phyloP scores from a whole-genome alignment of 2,797 vertebrate species.

The Microcaecilia unicolor region DNA sequence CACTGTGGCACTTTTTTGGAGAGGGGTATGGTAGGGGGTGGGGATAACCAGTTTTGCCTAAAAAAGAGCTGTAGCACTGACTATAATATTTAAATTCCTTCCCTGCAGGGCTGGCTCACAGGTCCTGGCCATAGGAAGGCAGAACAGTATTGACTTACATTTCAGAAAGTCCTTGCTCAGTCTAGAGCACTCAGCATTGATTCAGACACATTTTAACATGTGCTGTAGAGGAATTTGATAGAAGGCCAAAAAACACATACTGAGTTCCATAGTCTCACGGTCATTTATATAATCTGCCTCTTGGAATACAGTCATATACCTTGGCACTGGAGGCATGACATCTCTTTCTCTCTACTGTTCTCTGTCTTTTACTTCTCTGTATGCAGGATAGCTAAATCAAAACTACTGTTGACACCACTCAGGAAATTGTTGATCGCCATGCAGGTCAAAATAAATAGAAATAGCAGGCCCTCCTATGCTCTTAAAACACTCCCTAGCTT shows the following conservation, averaged over 20 bases:
- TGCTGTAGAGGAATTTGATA: neutral
- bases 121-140: neutral
- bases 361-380: too few species aligned
- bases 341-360: neutral
- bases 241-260: neutral
- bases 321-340: neutral
- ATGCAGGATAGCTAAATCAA: too few species aligned
- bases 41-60: neutral
- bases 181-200: neutral
- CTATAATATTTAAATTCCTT: neutral
- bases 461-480: too few species aligned
- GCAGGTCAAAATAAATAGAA: too few species aligned
- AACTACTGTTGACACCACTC: too few species aligned
- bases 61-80: slow-evolving; percentile 1
- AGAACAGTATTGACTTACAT: neutral
- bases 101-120: accelerated
- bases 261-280: neutral
- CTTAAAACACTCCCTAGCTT: too few species aligned
- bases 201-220: neutral
- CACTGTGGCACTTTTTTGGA: slow-evolving; percentile 6
- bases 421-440: too few species aligned
- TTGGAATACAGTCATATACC: neutral
- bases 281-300: neutral
- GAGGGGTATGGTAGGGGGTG: too few species aligned
- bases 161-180: neutral